Evolutionary conservation across 2,113 vertebrate species (phyloP).

Genomic region (Cryptotis parvus): DNA sequence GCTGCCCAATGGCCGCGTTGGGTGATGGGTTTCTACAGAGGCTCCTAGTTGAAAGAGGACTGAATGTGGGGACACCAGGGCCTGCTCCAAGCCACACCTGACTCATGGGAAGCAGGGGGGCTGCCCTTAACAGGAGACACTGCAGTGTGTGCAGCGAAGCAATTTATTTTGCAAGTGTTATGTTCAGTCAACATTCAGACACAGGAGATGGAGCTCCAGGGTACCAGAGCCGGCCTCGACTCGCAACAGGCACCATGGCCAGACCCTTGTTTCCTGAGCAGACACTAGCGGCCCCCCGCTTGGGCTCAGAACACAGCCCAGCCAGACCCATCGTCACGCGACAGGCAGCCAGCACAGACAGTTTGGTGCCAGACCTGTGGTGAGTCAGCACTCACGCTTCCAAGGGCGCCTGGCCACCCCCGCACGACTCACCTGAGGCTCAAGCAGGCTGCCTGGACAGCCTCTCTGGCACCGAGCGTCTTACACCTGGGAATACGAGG

Average conservation of each 20-base stretch:
- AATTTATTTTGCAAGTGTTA: slow-evolving; percentile 97
- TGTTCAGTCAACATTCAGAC: slow-evolving; percentile 88
- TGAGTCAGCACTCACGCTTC: background rate
- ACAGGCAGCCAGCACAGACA: too few species aligned
- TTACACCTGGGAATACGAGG: too few species aligned
- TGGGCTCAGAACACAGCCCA: too few species aligned
- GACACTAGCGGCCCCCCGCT: too few species aligned
- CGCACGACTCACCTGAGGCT: too few species aligned
- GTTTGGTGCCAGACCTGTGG: too few species aligned
- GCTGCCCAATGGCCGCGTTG: background rate
- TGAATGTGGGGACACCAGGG: background rate
- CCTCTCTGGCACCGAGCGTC: too few species aligned
- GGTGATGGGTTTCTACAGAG: background rate
- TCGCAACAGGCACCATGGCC: too few species aligned
- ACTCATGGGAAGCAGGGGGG: background rate
- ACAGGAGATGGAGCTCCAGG: slow-evolving; percentile 88
- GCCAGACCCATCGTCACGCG: too few species aligned
- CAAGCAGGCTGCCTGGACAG: too few species aligned
- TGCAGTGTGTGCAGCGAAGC: slow-evolving; percentile 90
- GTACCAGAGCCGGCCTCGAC: background rate
- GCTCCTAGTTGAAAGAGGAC: background rate
- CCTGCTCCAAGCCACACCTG: background rate
- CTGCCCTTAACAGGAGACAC: background rate
- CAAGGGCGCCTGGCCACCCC: background rate
- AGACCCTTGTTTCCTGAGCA: too few species aligned